A percentile compares a stretch with the other conserved stretches of the same genome.
phyloP scores from a whole-genome alignment of 92 coral and sea anemone genomes.

The Umimayanthus chanpuru region DNA sequence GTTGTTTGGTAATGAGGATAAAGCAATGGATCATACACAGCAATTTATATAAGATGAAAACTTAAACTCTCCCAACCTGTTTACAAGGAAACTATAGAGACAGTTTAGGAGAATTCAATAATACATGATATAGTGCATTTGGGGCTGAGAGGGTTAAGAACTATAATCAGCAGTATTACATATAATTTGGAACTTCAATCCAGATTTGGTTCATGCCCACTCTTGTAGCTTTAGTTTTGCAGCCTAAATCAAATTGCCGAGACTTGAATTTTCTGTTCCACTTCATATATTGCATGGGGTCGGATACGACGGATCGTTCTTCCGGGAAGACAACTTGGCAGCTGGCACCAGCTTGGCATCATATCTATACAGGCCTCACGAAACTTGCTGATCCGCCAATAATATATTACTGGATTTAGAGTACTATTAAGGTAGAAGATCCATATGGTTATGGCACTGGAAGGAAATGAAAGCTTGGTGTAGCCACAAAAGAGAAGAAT shows the following conservation, averaged over 20 bases:
- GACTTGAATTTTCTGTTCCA: conserved; percentile 75
- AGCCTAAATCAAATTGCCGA: conserved; percentile 59
- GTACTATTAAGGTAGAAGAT: conserved; percentile 86
- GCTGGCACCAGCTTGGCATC: conserved; percentile 92
- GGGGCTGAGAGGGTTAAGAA: too few relatives aligned
- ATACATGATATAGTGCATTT: too few relatives aligned
- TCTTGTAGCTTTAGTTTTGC: not conserved
- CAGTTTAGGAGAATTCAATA: too few relatives aligned
- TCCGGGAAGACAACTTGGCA: conserved; percentile 91
- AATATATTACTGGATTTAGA: conserved; percentile 91
- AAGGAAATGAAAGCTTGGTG: conserved; percentile 53
- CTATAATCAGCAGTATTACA: not conserved
- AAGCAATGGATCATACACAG: too few relatives aligned
- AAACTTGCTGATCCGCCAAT: conserved; percentile 86
- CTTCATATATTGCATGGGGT: conserved; percentile 92
- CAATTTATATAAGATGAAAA: too few relatives aligned
- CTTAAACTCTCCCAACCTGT: too few relatives aligned
- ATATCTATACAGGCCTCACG: conserved; percentile 95
- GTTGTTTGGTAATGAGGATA: too few relatives aligned
- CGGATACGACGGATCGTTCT: conserved; percentile 93
- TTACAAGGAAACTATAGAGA: too few relatives aligned
- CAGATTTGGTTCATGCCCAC: not conserved
- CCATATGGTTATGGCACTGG: conserved; percentile 69
- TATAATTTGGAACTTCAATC: too few relatives aligned
- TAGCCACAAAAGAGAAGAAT: conserved; percentile 62